A percentile compares a stretch with the other conserved stretches of the same genome.
Evolutionary conservation across 2,797 vertebrate species (phyloP).

Genomic region (Aulostomus chinensis): DNA sequence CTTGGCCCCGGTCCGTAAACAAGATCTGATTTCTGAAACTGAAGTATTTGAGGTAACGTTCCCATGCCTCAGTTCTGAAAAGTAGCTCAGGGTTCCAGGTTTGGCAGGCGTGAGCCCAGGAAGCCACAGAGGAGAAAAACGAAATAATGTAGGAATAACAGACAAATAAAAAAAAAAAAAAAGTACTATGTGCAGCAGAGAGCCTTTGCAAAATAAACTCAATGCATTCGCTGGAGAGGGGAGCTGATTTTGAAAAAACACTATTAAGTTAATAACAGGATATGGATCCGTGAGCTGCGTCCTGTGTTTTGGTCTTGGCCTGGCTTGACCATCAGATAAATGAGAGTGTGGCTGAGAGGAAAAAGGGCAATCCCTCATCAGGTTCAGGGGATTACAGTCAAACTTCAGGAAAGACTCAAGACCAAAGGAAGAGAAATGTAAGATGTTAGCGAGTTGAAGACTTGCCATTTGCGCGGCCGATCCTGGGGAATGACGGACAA

Average conservation of each 20-base stretch:
- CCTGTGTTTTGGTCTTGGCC: constrained; percentile 25
- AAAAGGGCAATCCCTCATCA: constrained; percentile 21
- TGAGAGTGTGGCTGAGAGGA: background rate
- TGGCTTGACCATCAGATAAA: constrained; percentile 18
- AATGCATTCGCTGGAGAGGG: constrained; percentile 3
- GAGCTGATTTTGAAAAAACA: constrained; percentile 24
- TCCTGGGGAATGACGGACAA: constrained; percentile 15
- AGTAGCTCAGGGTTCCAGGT: constrained; percentile 38
- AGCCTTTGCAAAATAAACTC: constrained; percentile 12
- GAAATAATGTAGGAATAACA: constrained; percentile 28
- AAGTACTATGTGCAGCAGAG: constrained; percentile 3
- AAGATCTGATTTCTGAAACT: constrained; percentile 70
- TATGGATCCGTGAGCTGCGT: constrained; percentile 9
- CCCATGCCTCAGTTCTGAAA: constrained; percentile 39
- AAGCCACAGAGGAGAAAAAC: constrained; percentile 21
- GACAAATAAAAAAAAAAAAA: background rate
- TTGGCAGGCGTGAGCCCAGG: constrained; percentile 40
- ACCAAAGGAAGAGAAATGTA: constrained; percentile 20
- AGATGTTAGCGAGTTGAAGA: constrained; percentile 4
- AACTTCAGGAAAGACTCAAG: constrained; percentile 14
- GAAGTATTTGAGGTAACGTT: constrained; percentile 54
- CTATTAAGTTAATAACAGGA: constrained; percentile 50
- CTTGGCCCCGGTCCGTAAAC: constrained; percentile 52
- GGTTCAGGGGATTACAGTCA: constrained; percentile 21
- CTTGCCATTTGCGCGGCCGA: constrained; percentile 1